Conservation (phyloP, 92 coral and sea anemone species). For the Zoanthus sansibaricus region DNA sequence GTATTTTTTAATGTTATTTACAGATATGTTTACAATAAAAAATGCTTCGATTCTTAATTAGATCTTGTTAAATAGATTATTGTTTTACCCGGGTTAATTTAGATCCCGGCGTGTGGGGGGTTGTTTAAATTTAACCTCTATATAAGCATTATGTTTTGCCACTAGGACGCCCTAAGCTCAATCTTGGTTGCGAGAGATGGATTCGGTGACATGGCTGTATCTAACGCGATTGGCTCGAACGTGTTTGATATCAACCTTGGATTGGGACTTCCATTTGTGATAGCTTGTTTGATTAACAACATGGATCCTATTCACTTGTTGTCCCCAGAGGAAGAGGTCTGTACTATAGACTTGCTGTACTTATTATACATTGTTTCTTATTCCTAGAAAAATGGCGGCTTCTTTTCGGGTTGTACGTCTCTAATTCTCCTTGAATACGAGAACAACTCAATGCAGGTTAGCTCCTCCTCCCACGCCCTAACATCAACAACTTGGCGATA, state of each 20-base stretch:
- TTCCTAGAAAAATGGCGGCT: not conserved
- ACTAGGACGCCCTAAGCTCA: slow-evolving; percentile 96
- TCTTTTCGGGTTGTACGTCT: not conserved
- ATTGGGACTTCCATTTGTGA: slow-evolving; percentile 93
- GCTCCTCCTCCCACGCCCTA: too few species aligned
- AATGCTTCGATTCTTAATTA: too few species aligned
- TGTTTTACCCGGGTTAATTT: too few species aligned
- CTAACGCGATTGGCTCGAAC: slow-evolving; percentile 99
- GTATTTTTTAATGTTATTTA: too few species aligned
- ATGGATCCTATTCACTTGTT: slow-evolving; percentile 87
- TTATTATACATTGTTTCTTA: not conserved
- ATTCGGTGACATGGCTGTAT: slow-evolving; percentile 99
- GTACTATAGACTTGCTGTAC: not conserved
- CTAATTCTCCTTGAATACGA: too few species aligned
- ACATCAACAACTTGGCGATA: too few species aligned
- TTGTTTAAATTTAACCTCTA: not conserved
- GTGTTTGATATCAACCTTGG: slow-evolving; percentile 99
- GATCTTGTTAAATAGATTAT: too few species aligned
- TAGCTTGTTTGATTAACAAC: slow-evolving; percentile 80
- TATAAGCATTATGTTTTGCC: not conserved
- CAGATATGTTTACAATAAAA: too few species aligned
- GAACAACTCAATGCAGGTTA: too few species aligned
- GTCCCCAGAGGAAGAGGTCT: slow-evolving; percentile 81
- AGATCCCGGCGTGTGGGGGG: not conserved
- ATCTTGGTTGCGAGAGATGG: slow-evolving; percentile 99